A percentile compares a stretch with the other conserved stretches of the same genome.
phyloP scores from a whole-genome alignment of 2,113 vertebrate genomes.

The Cygnus buccinator region DNA sequence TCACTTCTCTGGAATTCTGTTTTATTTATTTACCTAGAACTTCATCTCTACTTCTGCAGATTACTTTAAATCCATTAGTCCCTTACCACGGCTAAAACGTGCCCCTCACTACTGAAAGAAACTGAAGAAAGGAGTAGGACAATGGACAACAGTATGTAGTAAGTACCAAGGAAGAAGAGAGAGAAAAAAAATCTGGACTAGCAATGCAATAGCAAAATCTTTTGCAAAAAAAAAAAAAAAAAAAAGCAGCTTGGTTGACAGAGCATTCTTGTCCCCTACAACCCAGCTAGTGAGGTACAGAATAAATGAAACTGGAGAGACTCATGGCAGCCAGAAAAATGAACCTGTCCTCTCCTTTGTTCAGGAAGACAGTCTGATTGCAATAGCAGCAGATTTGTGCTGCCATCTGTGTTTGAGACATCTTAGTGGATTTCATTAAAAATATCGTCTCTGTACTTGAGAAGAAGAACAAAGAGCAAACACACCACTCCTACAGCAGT shows the following conservation, averaged over 20 bases:
- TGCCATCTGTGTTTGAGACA: neutral
- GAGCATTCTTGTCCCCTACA: neutral
- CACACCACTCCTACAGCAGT: neutral
- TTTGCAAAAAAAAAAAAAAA: neutral
- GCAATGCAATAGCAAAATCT: neutral
- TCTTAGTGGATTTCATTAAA: neutral
- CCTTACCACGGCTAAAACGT: neutral
- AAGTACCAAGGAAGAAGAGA: neutral
- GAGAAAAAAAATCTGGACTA: neutral
- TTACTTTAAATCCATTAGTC: neutral
- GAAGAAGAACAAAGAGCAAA: neutral
- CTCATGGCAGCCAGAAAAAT: neutral
- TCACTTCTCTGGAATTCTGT: neutral
- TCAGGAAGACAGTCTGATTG: neutral
- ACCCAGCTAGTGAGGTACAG: neutral
- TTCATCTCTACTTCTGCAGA: neutral
- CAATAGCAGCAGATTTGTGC: neutral
- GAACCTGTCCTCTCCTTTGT: neutral
- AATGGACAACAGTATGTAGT: neutral
- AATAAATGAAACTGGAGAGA: neutral
- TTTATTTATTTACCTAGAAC: neutral
- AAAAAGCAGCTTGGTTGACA: neutral
- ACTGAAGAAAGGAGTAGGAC: neutral
- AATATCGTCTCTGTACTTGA: neutral
- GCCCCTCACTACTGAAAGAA: neutral